Base-by-base conservation (phyloP, 2,888 invertebrate species). In the Vandiemenella viatica region DNA sequence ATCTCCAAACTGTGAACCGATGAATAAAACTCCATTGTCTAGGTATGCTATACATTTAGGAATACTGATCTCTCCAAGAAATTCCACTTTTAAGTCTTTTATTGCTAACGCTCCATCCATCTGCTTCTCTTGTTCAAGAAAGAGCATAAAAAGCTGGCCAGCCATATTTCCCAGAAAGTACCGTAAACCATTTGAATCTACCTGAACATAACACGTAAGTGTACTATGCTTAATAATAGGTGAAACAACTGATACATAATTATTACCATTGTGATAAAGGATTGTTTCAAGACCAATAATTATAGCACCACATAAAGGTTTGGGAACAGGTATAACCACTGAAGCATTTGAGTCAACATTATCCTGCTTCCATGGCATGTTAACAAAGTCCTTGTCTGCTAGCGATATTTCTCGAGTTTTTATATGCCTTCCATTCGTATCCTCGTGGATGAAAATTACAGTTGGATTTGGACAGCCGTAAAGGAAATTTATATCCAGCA, bases 251-350 rank as follows among this genome's bases (percentile, higher is more conserved):
- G 92, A 89, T 7, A 88, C 81, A 59, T 87, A 90, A 23, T 79
- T 83, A 55, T 83, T 84, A 16, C 93, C 95, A 67, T 92, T 90
- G 60, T 96, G 95, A 64, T 97, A 97, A 3, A 95, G 80, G 65
- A 98, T 93, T 17, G 93, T 92, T 65, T 97, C 96, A 61, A 95
- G 91, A 0, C 97, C 97, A 62, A 98, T 88, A 15, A 98, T 89
- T 58, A 98, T 83, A 1, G 92, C 92, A 37, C 98, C 98, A 67
- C 84, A 86, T 54, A 91, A 76, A 4, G 96, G 96, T 48, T 88
- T 84, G 6, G 96, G 95, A n/a, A 98, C 93, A 49, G 96, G 89
- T 60, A 98, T 95, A 8, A 98, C 76, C 71, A 95, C 87, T 8
- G 88, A 85, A 0, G 97, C 93, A 67, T 96, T 96, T 6, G 90